Conservation (phyloP, 2,888 invertebrate genomes). For the Eretmocerus hayati region DNA sequence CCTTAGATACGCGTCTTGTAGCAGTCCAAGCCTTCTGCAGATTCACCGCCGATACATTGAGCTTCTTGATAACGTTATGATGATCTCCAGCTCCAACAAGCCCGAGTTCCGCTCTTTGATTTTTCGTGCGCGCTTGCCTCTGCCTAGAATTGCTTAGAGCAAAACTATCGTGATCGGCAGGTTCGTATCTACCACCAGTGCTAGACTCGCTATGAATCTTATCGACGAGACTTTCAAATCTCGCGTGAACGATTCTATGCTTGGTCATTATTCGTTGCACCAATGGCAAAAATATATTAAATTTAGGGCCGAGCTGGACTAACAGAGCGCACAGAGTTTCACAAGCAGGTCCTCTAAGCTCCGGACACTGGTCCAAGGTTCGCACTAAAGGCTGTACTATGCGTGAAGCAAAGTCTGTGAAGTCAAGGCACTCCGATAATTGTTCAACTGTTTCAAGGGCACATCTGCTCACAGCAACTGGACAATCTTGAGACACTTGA, state of each 20-base stretch:
- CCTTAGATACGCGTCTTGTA: slow-evolving; percentile 85
- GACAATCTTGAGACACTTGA: slow-evolving; percentile 74
- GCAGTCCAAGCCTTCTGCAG: slow-evolving; percentile 90
- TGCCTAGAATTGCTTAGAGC: slow-evolving; percentile 49
- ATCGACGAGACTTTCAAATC: slow-evolving; percentile 72
- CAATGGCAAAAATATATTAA: slow-evolving; percentile 84
- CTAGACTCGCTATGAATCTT: slow-evolving; percentile 69
- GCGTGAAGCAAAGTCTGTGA: slow-evolving; percentile 84
- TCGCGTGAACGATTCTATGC: slow-evolving; percentile 68
- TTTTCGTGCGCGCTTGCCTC: slow-evolving; percentile 61
- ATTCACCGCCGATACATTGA: slow-evolving; percentile 77
- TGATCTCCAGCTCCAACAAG: slow-evolving; percentile 50
- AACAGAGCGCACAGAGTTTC: slow-evolving; percentile 84
- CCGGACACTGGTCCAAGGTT: slow-evolving; percentile 73
- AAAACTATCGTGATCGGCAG: slow-evolving; percentile 69
- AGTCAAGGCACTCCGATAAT: slow-evolving; percentile 82
- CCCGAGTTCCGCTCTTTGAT: slow-evolving; percentile 52
- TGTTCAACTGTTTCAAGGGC: slow-evolving; percentile 84
- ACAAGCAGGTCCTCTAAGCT: slow-evolving; percentile 75
- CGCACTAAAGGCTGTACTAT: slow-evolving; percentile 92
- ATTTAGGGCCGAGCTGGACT: slow-evolving; percentile 83
- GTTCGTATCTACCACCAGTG: slow-evolving; percentile 39
- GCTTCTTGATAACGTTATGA: slow-evolving; percentile 64
- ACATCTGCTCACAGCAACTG: slow-evolving; percentile 67
- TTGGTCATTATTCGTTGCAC: slow-evolving; percentile 77